These are phyloP conservation scores for Andrena minutula DNA, from an alignment of 2,888 invertebrate genomes.

Conservation along the genomic window DNA sequence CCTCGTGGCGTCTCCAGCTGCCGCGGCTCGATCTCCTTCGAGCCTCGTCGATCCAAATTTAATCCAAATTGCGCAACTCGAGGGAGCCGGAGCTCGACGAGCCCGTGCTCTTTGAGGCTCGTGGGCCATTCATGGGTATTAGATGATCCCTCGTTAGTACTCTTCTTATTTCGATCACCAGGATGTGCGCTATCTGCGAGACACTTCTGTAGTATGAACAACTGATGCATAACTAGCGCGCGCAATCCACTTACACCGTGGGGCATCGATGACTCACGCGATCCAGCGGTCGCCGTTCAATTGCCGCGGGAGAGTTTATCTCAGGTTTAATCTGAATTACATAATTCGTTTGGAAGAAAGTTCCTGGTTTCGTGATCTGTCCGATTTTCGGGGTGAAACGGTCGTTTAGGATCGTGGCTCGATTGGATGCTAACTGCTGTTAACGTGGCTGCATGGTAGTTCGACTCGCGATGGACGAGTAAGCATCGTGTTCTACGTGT, in stretches of 20 bases:
- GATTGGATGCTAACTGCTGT: too few species aligned
- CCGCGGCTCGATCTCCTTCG: constrained; percentile 3
- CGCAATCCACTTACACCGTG: neutral
- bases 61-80: constrained; percentile 46
- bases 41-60: constrained; percentile 37
- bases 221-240: neutral
- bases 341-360: too few species aligned
- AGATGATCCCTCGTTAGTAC: neutral
- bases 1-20: neutral
- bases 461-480: neutral
- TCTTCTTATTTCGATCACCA: too few species aligned
- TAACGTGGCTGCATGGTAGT: too few species aligned
- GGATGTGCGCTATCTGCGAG: neutral
- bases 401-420: too few species aligned
- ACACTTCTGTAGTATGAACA: neutral
- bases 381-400: too few species aligned
- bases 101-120: neutral
- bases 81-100: neutral
- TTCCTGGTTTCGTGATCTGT: too few species aligned
- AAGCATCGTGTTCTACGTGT: neutral
- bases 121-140: neutral
- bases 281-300: neutral
- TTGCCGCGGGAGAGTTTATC: too few species aligned
- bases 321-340: too few species aligned
- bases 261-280: neutral